A percentile compares a stretch with the other conserved stretches of the same genome.
Evolutionary conservation across 2,888 invertebrate genomes (phyloP).

Genomic region (Scaptomyza tumidula): DNA sequence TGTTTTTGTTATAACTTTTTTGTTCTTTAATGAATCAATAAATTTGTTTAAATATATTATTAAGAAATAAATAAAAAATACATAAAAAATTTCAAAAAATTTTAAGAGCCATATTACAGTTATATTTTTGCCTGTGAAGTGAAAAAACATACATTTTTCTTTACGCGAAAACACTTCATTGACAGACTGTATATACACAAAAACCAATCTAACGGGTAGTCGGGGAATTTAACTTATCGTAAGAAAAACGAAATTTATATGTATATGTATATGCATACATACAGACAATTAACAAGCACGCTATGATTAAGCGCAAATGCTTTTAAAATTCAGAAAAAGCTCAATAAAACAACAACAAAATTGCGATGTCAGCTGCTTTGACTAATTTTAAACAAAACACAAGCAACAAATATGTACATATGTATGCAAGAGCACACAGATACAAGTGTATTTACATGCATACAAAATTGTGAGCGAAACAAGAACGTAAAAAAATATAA

Average conservation of each 20-base stretch:
- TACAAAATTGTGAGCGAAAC: not conserved
- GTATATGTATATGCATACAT: not conserved
- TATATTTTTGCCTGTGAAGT: no score
- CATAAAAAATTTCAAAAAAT: no score
- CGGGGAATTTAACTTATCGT: not conserved
- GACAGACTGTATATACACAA: no score
- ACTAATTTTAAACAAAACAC: constrained; percentile 15
- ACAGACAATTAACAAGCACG: constrained; percentile 1
- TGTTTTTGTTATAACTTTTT: no score
- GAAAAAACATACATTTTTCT: no score
- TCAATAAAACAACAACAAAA: constrained; percentile 10
- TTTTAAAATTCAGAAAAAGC: not conserved
- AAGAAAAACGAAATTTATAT: no score
- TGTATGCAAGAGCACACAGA: not conserved
- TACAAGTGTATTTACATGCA: not conserved
- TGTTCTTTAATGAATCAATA: no score
- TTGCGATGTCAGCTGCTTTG: constrained; percentile 23
- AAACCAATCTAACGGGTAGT: not conserved
- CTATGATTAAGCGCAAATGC: not conserved
- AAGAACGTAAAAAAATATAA: constrained; percentile 1
- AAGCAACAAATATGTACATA: not conserved
- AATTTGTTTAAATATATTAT: no score
- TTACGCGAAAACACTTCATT: no score
- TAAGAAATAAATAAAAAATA: no score
- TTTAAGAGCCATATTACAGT: no score